Evolutionary conservation across 2,113 vertebrate species (phyloP), one percentile per base, ranked within the genome.

Genomic region (Orthonyx spaldingii): DNA sequence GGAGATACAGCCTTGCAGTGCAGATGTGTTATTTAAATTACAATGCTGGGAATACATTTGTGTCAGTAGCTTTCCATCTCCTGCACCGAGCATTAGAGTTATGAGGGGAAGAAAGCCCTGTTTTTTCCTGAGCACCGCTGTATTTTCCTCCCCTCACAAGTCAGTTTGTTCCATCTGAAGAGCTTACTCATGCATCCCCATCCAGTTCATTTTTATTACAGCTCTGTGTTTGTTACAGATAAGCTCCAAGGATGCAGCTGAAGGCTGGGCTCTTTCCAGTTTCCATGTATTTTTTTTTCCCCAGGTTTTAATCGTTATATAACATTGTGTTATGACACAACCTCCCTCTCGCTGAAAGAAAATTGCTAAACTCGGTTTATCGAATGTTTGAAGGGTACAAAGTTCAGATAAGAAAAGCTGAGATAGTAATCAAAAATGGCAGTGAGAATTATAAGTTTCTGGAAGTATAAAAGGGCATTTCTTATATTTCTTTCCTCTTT

Each of bases 21-120:
- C 94, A 96, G 92, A 94, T 96, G 92, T 75, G 92, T 96, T 95
- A 95, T 96, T 97, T 95, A 96, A 96, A 96, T 97, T 74, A 95
- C 89, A 96, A 89, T 90, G 56, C 93, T 85, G 94, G 86, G 94
- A 95, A 96, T 93, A 96, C 92, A 89, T 96, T 94, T 95, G 69
- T 97, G 94, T 93, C 94, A 89, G 94, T 79, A 93, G 96, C 94
- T 96, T 96, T 94, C 92, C 74, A 78, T 96, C 88, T 96, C 90
- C 66, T 94, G 87, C 65, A 69, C 87, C 52, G 10, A 71, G 79
- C 37, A 27, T 17, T 84, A 80, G 65, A 94, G 81, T 77, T 57
- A 24, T 6, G 65, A 90, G 64, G 68, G 86, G 82, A 91, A 96
- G 90, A 65, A 91, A 86, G 72, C 30, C 19, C 57, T 39, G 74